A percentile compares a stretch with the other conserved stretches of the same genome.
Evolutionary conservation across 30 jellyfish, hydroid and myxozoan species (phyloP).

Genomic region (Cassiopea xamachana): DNA sequence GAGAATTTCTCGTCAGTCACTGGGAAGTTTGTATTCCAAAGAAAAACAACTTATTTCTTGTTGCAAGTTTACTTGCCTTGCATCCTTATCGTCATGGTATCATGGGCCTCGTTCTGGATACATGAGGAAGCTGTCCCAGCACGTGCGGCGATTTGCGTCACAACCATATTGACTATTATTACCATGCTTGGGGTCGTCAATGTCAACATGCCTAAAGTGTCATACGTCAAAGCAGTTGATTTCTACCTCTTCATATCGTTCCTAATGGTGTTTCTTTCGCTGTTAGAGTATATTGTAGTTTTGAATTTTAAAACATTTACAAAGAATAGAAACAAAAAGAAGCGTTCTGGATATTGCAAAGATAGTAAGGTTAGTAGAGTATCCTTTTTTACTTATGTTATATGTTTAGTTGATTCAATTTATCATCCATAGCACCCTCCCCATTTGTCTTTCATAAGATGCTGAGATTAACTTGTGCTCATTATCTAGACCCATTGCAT

Average conservation of each 20-base stretch:
- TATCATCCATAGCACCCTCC: not conserved
- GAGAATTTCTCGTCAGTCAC: constrained; percentile 89
- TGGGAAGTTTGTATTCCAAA: constrained; percentile 78
- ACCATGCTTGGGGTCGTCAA: constrained; percentile 98
- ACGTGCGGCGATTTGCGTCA: constrained; percentile 94
- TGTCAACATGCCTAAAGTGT: constrained; percentile 96
- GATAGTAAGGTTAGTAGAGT: constrained; percentile 4
- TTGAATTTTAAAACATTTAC: constrained; percentile 63
- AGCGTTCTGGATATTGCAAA: not conserved
- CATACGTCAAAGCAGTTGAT: constrained; percentile 95
- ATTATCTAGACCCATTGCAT: not conserved
- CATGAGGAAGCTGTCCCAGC: constrained; percentile 98
- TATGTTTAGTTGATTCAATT: not conserved
- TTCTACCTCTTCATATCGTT: constrained; percentile 86
- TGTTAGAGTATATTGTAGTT: constrained; percentile 88
- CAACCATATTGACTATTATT: constrained; percentile 87
- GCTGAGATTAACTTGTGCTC: not conserved
- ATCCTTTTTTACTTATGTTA: too few relatives aligned
- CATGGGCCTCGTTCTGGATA: constrained; percentile 98
- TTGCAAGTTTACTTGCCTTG: constrained; percentile 92
- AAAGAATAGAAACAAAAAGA: constrained; percentile 28
- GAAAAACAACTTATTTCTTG: constrained; percentile 82
- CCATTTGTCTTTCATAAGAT: not conserved
- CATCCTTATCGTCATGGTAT: constrained; percentile 92
- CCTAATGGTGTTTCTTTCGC: constrained; percentile 86